Percentiles rank a stretch among this genome's conserved stretches.
Evolutionary conservation across 2,113 vertebrate genomes (phyloP).

Genomic region (Bagarius yarrelli): DNA sequence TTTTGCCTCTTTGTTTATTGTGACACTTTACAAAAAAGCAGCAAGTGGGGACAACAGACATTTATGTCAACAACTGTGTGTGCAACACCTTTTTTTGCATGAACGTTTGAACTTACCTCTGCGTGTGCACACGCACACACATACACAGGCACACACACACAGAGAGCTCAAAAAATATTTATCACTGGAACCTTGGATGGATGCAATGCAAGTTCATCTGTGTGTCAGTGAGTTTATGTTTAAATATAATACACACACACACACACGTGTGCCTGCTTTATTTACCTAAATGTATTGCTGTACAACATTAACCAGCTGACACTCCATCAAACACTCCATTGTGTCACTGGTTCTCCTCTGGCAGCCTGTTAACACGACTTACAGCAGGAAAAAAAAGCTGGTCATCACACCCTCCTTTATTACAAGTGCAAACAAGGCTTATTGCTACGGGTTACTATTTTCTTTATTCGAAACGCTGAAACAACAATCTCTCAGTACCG

Average conservation of each 20-base stretch:
- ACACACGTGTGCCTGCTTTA: background rate
- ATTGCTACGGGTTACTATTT: too few species aligned
- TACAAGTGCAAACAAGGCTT: conserved; percentile 52
- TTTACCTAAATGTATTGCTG: conserved; percentile 49
- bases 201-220: background rate
- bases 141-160: background rate
- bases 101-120: background rate
- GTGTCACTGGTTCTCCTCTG: conserved; percentile 40
- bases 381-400: conserved; percentile 42
- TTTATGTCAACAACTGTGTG: too few species aligned
- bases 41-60: too few species aligned
- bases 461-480: too few species aligned
- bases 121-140: background rate
- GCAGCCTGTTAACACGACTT: conserved; percentile 67
- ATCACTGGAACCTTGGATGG: background rate
- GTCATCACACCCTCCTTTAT: conserved; percentile 45
- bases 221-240: background rate
- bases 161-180: conserved; percentile 33
- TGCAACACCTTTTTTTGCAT: background rate
- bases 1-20: background rate
- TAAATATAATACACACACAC: background rate
- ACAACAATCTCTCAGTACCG: too few species aligned
- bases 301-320: conserved; percentile 47
- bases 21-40: background rate
- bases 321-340: conserved; percentile 35